Percentiles rank a stretch among this genome's conserved stretches.
Evolutionary conservation across 2,888 invertebrate species (phyloP).

Genomic region (Drosophila greeni): DNA sequence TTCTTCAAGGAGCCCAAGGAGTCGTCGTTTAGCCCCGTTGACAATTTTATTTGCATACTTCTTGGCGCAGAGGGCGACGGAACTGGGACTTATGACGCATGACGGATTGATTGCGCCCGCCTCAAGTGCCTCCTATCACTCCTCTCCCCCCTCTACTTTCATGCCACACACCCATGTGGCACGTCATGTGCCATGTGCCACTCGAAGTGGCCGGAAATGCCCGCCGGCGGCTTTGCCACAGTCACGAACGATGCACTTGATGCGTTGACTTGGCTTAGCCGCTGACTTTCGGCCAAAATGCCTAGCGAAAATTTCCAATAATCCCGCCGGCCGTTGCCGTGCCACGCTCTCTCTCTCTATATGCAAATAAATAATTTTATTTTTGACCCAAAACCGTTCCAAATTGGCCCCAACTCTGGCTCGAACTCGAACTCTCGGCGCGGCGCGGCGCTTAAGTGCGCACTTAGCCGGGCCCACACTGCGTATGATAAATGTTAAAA

Average conservation of each 20-base stretch:
- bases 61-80: constrained; percentile 30
- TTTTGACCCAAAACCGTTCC: constrained; percentile 48
- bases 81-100: constrained; percentile 44
- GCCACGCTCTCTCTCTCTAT: constrained; percentile 8
- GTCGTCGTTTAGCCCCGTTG: constrained; percentile 39
- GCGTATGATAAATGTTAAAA: constrained; percentile 52
- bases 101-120: constrained; percentile 31
- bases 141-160: neutral
- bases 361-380: constrained; percentile 55
- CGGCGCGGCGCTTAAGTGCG: constrained; percentile 39
- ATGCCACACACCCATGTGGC: constrained; percentile 1
- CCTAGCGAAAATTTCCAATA: constrained; percentile 1
- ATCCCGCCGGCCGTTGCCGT: constrained; percentile 15
- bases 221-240: constrained; percentile 31
- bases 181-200: constrained; percentile 19
- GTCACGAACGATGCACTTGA: constrained; percentile 31
- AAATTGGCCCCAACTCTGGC: constrained; percentile 17
- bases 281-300: constrained; percentile 21
- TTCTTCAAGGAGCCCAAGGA: constrained; percentile 5
- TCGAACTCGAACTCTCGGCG: neutral
- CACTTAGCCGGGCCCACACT: constrained; percentile 42
- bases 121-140: neutral
- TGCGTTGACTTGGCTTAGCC: constrained; percentile 28
- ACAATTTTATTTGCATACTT: constrained; percentile 59
- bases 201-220: constrained; percentile 22